These are phyloP conservation scores for Peromyscus californicus DNA, from an alignment of 2,113 vertebrate genomes.

Conservation along the genomic window DNA sequence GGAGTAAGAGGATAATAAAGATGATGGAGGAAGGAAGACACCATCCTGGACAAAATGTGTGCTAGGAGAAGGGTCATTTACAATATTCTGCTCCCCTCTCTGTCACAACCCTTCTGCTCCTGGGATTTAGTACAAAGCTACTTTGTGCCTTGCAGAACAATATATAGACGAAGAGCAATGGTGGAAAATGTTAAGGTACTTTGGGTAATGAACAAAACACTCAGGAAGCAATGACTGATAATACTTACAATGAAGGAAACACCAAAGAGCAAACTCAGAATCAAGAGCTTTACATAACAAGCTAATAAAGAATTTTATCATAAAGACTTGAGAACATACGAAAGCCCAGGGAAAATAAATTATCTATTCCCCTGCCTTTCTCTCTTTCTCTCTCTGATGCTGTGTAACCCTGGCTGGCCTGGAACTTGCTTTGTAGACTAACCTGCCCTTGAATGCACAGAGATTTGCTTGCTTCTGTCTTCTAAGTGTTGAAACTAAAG, in stretches of 20 bases:
- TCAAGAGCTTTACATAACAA: slow-evolving; percentile 38
- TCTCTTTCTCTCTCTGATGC: no score
- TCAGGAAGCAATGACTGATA: neutral
- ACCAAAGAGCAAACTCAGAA: neutral
- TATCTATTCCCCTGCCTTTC: no score
- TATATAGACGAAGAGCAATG: neutral
- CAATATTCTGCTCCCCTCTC: neutral
- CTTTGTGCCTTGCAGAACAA: neutral
- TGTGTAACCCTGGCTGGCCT: no score
- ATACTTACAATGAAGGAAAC: neutral
- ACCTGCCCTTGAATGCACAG: no score
- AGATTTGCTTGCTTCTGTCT: no score
- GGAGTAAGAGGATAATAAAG: neutral
- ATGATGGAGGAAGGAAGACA: neutral
- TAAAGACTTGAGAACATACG: neutral
- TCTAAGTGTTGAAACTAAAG: no score
- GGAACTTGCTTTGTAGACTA: no score
- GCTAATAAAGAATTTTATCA: neutral
- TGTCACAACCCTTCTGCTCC: no score
- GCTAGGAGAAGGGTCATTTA: neutral
- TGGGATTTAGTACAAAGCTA: neutral
- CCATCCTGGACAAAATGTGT: neutral
- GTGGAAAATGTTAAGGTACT: neutral
- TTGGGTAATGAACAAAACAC: neutral
- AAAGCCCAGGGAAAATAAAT: neutral